Evolutionary conservation across 2,797 vertebrate genomes (phyloP), one percentile per base, ranked within the genome.

Genomic region (Cyprinodon diabolis): DNA sequence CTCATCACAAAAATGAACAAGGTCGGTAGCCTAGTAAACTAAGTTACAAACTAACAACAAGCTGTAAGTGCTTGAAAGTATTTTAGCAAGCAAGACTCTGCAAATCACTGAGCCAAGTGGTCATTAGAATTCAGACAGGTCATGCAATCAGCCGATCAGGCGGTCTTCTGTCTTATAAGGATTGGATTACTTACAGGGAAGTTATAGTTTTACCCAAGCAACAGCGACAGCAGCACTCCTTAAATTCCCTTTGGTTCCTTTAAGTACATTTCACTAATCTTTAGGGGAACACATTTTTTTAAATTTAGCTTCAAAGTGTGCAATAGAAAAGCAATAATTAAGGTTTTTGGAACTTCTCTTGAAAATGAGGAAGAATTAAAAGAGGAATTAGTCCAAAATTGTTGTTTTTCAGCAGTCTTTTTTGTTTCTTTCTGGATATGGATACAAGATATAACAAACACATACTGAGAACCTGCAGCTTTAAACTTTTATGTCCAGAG

Each of bases 1-100:
- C 62, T 47, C 65, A 60, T 40, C 63, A 68, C 52, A 65, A 79
- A 83, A 77, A 72, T 67, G 63, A 81, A 80, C 47, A 30, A 3
- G 30, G 30, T 30, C 30, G 30, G 30, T 30, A 30, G 30, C 30
- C 30, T 30, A 30, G 30, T 30, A 30, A 30, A 30, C 30, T 68
- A 13, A 68, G 65, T 54, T 30, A 54, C 49, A 68, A 52, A 68
- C 49, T 68, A 52, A 67, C 45, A 23, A 52, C 49, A 54, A 37
- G 66, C 17, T 54, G 49, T 54, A 37, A 68, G 17, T 67, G 47
- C 47, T 48, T 51, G 15, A 7, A 23, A 67, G 14, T 35, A 5
- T 67, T 67, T 49, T 67, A 17, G 47, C 23, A 52, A 52, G 49
- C 9, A 30, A 49, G 67, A 40, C 49, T 52, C 67, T 54, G 17